Evolutionary conservation across 2,113 vertebrate species (phyloP), one percentile per base, ranked within the genome.

Genomic region (Ptychochromis oligacanthus): DNA sequence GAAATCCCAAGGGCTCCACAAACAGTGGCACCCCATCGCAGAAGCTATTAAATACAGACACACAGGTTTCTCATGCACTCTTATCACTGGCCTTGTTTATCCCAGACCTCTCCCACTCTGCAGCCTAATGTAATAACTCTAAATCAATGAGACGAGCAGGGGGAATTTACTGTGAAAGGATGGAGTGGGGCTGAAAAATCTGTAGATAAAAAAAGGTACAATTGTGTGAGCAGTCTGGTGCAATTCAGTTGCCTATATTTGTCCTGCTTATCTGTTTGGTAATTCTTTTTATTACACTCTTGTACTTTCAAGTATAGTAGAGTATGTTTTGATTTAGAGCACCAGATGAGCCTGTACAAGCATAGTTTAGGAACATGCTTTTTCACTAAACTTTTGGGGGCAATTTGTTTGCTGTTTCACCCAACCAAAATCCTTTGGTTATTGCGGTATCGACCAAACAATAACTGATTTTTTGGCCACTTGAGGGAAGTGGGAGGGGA

Each of bases 51-150:
- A 94, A 93, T 81, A 87, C 92, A 90, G 79, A 70, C 70, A 91
- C 56, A 56, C 80, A 85, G 81, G 83, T 92, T 92, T 93, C 80
- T 83, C 83, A 92, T 89, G 88, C 88, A 74, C 88, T 95, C 93
- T 94, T 93, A 95, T 94, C 91, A 80, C 82, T 49, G 78, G 76
- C 79, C 91, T 94, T 81, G 81, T 94, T 96, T 95, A 95, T 95
- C 92, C 92, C 84, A 52, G 61, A 91, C 89, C 87, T 91, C 79
- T 84, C 91, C 85, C 87, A 84, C 90, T 91, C 87, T 55, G 55
- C 59, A 75, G 85, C 57, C 87, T 40, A 88, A 86, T 64, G 88
- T 94, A 94, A 94, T 95, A 93, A 93, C 84, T 93, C 85, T 95
- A 94, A 95, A 95, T 95, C 94, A 94, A 86, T 56, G 83, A 88